A percentile compares a stretch with the other conserved stretches of the same genome.
phyloP scores from a whole-genome alignment of 53 echinoderm and acorn worm species.

The Actinopyga echinites region DNA sequence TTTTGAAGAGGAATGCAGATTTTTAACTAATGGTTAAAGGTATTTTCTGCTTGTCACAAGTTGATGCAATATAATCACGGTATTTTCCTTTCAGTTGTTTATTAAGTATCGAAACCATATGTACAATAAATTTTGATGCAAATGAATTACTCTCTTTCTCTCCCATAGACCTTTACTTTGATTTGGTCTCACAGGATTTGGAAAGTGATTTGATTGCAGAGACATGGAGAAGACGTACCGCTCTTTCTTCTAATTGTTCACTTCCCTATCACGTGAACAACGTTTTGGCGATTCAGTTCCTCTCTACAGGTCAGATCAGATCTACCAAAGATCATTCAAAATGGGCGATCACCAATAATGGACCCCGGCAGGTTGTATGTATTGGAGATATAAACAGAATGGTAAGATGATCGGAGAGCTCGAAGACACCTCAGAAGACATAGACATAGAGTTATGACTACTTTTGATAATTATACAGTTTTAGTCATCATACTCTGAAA shows the following conservation, averaged over 20 bases:
- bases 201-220: constrained; percentile 54
- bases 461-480: background rate
- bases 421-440: background rate
- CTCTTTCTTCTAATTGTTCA: constrained; percentile 63
- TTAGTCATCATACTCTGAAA: background rate
- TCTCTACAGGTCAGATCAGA: constrained; percentile 1
- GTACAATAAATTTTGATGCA: background rate
- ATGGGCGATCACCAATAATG: constrained; percentile 65
- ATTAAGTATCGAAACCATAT: background rate
- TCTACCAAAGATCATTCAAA: constrained; percentile 81
- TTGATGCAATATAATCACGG: too few relatives aligned
- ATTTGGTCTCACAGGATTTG: constrained; percentile 69
- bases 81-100: background rate
- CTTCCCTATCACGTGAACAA: constrained; percentile 47
- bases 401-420: constrained; percentile 45
- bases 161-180: constrained; percentile 70
- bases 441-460: background rate
- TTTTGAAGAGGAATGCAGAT: too few relatives aligned
- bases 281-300: constrained; percentile 12
- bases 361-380: constrained; percentile 27
- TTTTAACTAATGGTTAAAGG: too few relatives aligned
- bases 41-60: too few relatives aligned
- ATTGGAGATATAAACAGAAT: constrained; percentile 86
- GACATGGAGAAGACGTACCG: constrained; percentile 65
- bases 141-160: background rate